A percentile compares a stretch with the other conserved stretches of the same genome.
Conservation (phyloP, 2,113 vertebrate genomes). For the Myiopsitta monachus region DNA sequence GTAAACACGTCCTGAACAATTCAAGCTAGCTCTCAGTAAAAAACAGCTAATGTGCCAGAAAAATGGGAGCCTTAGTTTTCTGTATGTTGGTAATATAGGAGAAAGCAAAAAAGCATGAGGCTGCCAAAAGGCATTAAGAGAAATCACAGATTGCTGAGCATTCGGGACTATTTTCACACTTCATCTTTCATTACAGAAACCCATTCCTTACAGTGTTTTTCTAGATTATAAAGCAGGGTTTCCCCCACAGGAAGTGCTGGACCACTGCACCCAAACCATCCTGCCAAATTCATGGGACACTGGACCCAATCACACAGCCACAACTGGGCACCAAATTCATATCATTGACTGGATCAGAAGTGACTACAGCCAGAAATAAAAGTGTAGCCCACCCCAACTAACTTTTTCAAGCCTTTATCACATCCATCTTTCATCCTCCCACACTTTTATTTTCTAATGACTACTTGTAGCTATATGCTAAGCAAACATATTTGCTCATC, state of each 20-base stretch:
- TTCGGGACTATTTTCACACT: neutral
- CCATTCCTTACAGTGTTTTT: neutral
- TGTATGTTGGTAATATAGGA: neutral
- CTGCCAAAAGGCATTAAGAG: constrained; percentile 33
- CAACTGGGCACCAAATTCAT: neutral
- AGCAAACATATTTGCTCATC: constrained; percentile 19
- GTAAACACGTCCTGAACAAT: neutral
- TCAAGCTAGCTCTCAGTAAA: neutral
- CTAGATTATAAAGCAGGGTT: neutral
- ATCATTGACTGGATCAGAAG: neutral
- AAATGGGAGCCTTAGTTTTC: neutral
- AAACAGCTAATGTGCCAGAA: neutral
- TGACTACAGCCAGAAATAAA: neutral
- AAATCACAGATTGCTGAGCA: neutral
- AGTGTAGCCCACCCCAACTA: neutral
- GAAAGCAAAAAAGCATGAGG: neutral
- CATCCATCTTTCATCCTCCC: neutral
- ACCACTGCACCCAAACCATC: neutral
- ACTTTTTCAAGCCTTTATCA: neutral
- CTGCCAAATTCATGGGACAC: neutral
- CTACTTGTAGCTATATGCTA: neutral
- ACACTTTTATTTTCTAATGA: neutral
- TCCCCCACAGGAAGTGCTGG: neutral
- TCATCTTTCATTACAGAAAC: neutral
- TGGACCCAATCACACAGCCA: neutral